These are phyloP conservation scores for Myrmophylax atrothorax DNA, from an alignment of 2,113 vertebrate species.

Conservation along the genomic window DNA sequence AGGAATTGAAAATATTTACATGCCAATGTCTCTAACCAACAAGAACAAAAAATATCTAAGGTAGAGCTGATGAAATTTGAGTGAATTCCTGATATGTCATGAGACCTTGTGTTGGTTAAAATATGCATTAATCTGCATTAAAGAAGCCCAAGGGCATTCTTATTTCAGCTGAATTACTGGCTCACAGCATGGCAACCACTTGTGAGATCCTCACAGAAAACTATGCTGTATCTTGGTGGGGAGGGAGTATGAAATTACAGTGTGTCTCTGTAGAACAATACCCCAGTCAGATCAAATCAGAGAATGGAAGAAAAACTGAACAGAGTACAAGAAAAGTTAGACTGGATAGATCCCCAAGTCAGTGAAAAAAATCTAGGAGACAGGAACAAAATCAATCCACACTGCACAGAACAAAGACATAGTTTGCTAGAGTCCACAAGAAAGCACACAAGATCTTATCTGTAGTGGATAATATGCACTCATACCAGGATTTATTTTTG, in stretches of 20 bases:
- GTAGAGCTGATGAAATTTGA: neutral
- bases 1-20: slow-evolving; percentile 9
- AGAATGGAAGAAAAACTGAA: neutral
- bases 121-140: slow-evolving; percentile 8
- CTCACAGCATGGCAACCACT: slow-evolving; percentile 13
- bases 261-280: slow-evolving; percentile 11
- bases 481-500: neutral
- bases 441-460: neutral
- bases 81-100: neutral
- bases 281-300: neutral
- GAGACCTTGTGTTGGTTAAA: slow-evolving; percentile 5
- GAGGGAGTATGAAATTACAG: neutral
- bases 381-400: slow-evolving; percentile 38
- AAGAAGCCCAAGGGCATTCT: neutral
- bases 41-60: neutral
- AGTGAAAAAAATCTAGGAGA: neutral
- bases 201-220: slow-evolving; percentile 39
- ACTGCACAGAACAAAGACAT: neutral
- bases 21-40: neutral
- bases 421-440: neutral
- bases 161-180: slow-evolving; percentile 19
- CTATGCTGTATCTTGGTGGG: neutral
- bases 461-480: neutral
- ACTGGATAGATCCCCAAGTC: slow-evolving; percentile 25
- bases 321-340: neutral